phyloP scores from a whole-genome alignment of 2,888 invertebrate species.

The Aethes cnicana region DNA sequence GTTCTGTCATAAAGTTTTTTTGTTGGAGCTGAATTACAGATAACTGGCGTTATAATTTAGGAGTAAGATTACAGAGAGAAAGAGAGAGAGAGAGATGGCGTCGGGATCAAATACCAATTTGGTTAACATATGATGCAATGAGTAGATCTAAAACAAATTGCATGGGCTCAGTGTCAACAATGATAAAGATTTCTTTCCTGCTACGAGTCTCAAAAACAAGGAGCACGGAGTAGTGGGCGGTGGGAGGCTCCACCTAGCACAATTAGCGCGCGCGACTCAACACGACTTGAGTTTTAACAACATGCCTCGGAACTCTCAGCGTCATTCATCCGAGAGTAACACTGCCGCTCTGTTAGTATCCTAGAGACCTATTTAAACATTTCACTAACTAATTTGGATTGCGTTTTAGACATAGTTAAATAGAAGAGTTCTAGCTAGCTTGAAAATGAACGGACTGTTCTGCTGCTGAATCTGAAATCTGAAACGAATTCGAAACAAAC shows the following conservation, averaged over 20 bases:
- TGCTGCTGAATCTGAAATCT: no score
- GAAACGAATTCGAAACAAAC: slow-evolving; percentile 17
- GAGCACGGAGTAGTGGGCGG: slow-evolving; percentile 63
- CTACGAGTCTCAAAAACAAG: slow-evolving; percentile 65
- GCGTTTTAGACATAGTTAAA: neutral
- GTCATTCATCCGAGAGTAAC: slow-evolving; percentile 69
- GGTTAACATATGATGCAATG: no score
- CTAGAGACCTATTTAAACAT: slow-evolving; percentile 53
- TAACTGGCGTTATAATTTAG: no score
- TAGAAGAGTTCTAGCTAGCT: no score
- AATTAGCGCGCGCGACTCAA: slow-evolving; percentile 80
- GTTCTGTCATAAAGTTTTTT: slow-evolving; percentile 56
- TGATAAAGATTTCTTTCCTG: slow-evolving; percentile 59
- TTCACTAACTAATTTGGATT: slow-evolving; percentile 28
- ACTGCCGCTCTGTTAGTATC: slow-evolving; percentile 50
- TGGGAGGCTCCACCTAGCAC: slow-evolving; percentile 60
- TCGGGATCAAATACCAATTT: no score
- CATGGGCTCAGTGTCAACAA: slow-evolving; percentile 73
- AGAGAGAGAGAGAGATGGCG: no score
- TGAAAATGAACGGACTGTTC: no score
- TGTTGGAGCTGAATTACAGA: no score
- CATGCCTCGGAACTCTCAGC: slow-evolving; percentile 69
- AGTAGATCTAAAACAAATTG: no score
- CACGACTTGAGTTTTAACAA: slow-evolving; percentile 81
- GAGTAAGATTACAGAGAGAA: no score